A percentile compares a stretch with the other conserved stretches of the same genome.
Evolutionary conservation across 2,113 vertebrate genomes (phyloP).

Genomic region (Beaufortia kweichowensis): DNA sequence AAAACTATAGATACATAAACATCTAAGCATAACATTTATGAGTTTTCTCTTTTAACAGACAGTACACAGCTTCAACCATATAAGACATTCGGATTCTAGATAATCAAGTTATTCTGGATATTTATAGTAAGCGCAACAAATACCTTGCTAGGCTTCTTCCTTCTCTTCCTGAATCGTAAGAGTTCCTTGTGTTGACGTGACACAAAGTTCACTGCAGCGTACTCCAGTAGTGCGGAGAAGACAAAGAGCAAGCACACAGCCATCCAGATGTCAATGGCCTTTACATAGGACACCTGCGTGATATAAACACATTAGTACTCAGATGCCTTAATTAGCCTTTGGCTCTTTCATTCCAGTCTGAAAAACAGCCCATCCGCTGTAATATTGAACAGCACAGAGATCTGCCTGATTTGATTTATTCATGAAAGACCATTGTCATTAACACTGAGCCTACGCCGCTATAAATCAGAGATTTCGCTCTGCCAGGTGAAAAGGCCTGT

Average conservation of each 20-base stretch:
- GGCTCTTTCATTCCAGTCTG: neutral
- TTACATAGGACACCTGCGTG: slow-evolving; percentile 91
- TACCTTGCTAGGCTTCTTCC: slow-evolving; percentile 87
- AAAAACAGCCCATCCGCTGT: neutral
- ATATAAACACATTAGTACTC: slow-evolving; percentile 24
- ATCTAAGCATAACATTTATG: no score
- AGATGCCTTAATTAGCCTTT: slow-evolving; percentile 12
- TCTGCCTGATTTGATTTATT: slow-evolving; percentile 5
- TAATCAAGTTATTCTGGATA: no score
- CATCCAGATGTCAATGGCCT: slow-evolving; percentile 99
- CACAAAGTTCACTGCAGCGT: slow-evolving; percentile 96
- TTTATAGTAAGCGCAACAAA: neutral
- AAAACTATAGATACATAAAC: no score
- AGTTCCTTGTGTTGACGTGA: slow-evolving; percentile 97
- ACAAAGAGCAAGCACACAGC: slow-evolving; percentile 96
- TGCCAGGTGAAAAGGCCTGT: slow-evolving; percentile 1
- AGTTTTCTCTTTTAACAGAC: no score
- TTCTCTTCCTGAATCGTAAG: slow-evolving; percentile 82
- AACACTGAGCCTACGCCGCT: neutral
- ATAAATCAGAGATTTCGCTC: slow-evolving; percentile 25
- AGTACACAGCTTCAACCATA: no score
- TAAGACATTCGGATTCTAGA: no score
- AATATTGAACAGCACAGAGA: slow-evolving; percentile 18
- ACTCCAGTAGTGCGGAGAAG: slow-evolving; percentile 94
- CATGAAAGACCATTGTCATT: slow-evolving; percentile 1